Conservation (phyloP, 92 coral and sea anemone species). For the Palythoa caribaeorum region DNA sequence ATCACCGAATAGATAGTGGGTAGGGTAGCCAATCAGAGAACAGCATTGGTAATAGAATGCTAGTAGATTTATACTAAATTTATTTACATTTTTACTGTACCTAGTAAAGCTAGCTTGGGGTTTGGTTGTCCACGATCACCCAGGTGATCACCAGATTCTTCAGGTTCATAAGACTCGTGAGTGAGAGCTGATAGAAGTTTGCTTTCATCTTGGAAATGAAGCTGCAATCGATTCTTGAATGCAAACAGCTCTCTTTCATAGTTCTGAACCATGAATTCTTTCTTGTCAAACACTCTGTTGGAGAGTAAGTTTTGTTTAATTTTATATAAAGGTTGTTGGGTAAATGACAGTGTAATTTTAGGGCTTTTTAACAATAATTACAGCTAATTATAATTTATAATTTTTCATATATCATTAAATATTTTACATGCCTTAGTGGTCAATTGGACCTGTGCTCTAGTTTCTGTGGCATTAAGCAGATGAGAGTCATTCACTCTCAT, state of each 20-base stretch:
- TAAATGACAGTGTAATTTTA: no score
- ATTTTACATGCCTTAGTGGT: no score
- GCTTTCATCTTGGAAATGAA: conserved; percentile 67
- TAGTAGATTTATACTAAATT: no score
- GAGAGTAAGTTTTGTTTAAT: not conserved
- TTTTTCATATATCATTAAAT: no score
- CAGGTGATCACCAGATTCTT: conserved; percentile 11
- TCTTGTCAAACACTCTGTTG: conserved; percentile 87
- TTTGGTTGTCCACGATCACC: conserved; percentile 55
- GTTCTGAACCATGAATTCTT: conserved; percentile 83
- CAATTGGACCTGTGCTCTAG: no score
- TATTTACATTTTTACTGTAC: conserved; percentile 43
- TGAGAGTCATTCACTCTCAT: no score
- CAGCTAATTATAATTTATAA: no score
- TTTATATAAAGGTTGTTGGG: not conserved
- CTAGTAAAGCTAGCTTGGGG: conserved; percentile 84
- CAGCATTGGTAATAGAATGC: no score
- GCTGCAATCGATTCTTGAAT: conserved; percentile 83
- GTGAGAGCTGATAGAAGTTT: conserved; percentile 73
- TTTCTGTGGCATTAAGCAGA: no score
- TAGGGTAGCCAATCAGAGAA: no score
- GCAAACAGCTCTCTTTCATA: conserved; percentile 91
- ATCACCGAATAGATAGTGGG: no score
- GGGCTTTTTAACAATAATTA: no score
- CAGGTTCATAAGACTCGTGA: conserved; percentile 69